Evolutionary conservation across 2,888 invertebrate genomes (phyloP), one percentile per base, ranked within the genome.

Genomic region (Zaprionus bogoriensis): DNA sequence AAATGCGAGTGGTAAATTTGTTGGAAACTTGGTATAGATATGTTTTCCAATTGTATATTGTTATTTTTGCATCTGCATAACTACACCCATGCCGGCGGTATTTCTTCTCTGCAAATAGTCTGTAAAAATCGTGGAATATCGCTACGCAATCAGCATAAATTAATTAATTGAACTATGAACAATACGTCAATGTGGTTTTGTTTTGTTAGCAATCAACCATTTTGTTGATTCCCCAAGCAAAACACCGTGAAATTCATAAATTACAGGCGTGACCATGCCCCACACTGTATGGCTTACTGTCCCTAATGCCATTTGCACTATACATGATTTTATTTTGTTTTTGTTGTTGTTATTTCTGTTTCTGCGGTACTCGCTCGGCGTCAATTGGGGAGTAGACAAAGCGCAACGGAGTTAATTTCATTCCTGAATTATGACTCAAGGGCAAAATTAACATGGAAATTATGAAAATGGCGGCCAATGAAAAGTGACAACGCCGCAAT

Each of bases 391-490:
- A 39, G 47, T 28, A 7, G 52, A 59, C 64, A 63, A 52, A 76
- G 41, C 76, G 65, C 70, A 75, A 50, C 42, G 57, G 59, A 71
- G 75, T 72, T 77, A 82, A 86, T 86, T 84, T 82, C 73, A 84
- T 82, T 77, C 77, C 76, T 80, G 80, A 79, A 74, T 73, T 82
- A 65, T 69, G 82, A 75, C 85, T 82, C 88, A 74, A 74, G 83
- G 87, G 88, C 67, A 73, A 82, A 74, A 87, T 88, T 85, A 88
- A 82, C 88, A 88, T 88, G 80, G 59, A 84, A 82, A 86, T 88
- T 88, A 87, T 85, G 82, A 74, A 84, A 70, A 72, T 64, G 60
- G 63, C 53, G 61, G 47, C 44, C 70, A 60, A 76, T 71, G 72
- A 64, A 67, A 77, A 69, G 57, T 72, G 72, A 73, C 73, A 79